These are phyloP conservation scores for Drosophila birchii DNA, from an alignment of 2,888 invertebrate species.

Conservation along the genomic window DNA sequence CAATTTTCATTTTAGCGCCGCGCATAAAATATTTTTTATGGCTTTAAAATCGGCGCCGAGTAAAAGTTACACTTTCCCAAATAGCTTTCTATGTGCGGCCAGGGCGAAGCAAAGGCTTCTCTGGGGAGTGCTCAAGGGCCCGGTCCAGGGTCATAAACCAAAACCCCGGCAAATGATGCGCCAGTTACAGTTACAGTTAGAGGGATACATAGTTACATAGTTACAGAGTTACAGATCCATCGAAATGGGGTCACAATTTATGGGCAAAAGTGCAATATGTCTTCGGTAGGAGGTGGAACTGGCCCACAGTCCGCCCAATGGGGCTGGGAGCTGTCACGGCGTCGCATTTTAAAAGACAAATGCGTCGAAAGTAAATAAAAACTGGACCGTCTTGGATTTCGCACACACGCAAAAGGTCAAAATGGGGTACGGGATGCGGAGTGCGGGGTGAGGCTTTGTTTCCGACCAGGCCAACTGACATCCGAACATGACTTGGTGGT, in stretches of 20 bases:
- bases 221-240: slow-evolving; percentile 42
- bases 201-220: slow-evolving; percentile 29
- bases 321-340: slow-evolving; percentile 71
- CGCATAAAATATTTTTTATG: slow-evolving; percentile 80
- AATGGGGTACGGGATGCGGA: neutral
- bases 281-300: slow-evolving; percentile 40
- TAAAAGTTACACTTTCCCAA: slow-evolving; percentile 79
- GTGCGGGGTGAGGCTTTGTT: neutral
- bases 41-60: slow-evolving; percentile 74
- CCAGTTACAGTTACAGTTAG: slow-evolving; percentile 54
- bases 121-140: slow-evolving; percentile 69
- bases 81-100: slow-evolving; percentile 53
- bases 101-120: slow-evolving; percentile 7
- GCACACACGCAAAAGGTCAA: slow-evolving; percentile 62
- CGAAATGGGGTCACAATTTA: slow-evolving; percentile 61
- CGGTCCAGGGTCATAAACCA: slow-evolving; percentile 65
- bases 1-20: slow-evolving; percentile 71
- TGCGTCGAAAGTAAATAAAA: slow-evolving; percentile 68
- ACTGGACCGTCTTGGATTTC: slow-evolving; percentile 68
- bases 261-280: slow-evolving; percentile 72
- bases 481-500: slow-evolving; percentile 41
- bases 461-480: slow-evolving; percentile 31
- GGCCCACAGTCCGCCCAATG: slow-evolving; percentile 42
- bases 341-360: slow-evolving; percentile 62
- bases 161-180: slow-evolving; percentile 39